phyloP scores from a whole-genome alignment of 2,113 vertebrate genomes.

The Mesitornis unicolor region DNA sequence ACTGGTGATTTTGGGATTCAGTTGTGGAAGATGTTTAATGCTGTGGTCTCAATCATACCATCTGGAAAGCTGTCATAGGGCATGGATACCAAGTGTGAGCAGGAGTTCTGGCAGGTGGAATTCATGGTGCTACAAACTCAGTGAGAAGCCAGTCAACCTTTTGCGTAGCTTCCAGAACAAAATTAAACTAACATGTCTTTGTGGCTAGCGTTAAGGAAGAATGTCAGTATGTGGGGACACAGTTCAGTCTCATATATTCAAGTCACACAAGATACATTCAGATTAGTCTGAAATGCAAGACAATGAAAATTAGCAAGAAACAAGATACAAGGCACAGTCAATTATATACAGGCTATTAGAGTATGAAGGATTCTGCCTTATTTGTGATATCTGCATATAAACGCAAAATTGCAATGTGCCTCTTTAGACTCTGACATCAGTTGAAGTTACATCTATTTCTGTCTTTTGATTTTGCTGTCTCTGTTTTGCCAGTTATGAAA shows the following conservation, averaged over 20 bases:
- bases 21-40: rapidly evolving
- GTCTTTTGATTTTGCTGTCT: background rate
- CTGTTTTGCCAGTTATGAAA: background rate
- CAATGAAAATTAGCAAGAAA: slow-evolving; percentile 26
- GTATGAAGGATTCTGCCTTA: background rate
- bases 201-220: background rate
- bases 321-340: background rate
- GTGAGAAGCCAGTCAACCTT: slow-evolving; percentile 1
- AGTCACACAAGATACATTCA: background rate
- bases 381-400: background rate
- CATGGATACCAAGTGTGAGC: background rate
- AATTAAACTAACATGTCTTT: slow-evolving; percentile 6
- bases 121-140: slow-evolving; percentile 29
- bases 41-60: background rate
- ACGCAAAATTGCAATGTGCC: background rate
- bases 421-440: background rate
- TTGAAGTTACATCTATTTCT: background rate
- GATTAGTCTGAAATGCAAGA: background rate
- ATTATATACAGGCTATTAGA: background rate
- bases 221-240: background rate
- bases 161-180: slow-evolving; percentile 12
- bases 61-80: background rate
- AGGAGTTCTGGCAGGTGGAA: slow-evolving; percentile 40
- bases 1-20: background rate
- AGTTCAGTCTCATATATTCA: background rate